Evolutionary conservation across 1,140 invertebrate species (phyloP), one percentile per base, ranked within the genome.

Genomic region (Bombus breviceps): DNA sequence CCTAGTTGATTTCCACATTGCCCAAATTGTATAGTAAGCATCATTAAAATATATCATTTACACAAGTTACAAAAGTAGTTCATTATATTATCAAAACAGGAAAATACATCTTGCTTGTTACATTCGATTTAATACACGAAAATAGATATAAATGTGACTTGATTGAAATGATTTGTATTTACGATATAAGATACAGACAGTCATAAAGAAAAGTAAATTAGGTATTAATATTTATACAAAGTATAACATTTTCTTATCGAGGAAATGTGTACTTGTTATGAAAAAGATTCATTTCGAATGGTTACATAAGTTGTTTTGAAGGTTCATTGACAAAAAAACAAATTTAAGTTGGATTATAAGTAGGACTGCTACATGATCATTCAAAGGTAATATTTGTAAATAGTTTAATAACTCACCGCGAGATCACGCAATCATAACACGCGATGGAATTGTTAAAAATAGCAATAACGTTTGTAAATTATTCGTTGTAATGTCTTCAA

Each of bases 1-100:
- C 96, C 96, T 37, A 96, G 77, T 92, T 96, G 96, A 93, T 96
- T 96, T n/a, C 96, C 96, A 91, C 96, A 96, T 87, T 96, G 96
- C 28, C 96, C 96, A 87, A 96, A 96, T 90, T 96, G 96, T 74
- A 96, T 76, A 22, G 94, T 95, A 15, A 96, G 84, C 93, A 96
- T 95, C 71, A 43, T 85, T 62, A 10, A 39, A 37, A 15, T 71
- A 18, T 34, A 18, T 43, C 1, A 53, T 57, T 78, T 39, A 59
- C 8, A 68, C 15, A 34, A 43, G 22, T 53, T 32, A 53, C 8
- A n/a, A 12, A 83, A 68, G 2, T 41, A 64, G 3, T 22, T 62
- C 12, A 47, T 74, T 64, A 28, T 43, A 28, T 34, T 69, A 62
- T 9, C 22, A 32, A 18, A n/a, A 10, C 15, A 39, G 13, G 3